Evolutionary conservation across 1,140 invertebrate species (phyloP), one percentile per base, ranked within the genome.

Genomic region (Aphidius gifuensis): DNA sequence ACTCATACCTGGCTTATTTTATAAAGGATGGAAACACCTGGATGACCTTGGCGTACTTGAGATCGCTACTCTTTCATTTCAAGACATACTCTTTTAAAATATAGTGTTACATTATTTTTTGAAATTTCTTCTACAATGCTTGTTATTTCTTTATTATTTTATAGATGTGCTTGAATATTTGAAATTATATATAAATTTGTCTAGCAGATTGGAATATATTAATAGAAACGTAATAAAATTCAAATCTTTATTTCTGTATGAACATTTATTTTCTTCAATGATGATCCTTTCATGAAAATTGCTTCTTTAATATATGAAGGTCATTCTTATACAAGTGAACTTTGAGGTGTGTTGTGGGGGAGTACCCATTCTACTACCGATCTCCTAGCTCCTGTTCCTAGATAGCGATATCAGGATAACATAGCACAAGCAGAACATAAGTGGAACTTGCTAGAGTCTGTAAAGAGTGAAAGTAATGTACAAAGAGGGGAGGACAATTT

Each of bases 11-110:
- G 16, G 16, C 16, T 16, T 16, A 16, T 16, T 16, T 16, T 16
- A 16, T 16, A 16, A 16, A 16, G 1, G 16, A 0, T 80, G 88
- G n/a, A 85, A 83, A 83, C 82, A 68, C 92, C 92, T 50, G 94
- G 80, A 84, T 7, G 93, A 96, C 82, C 74, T 96, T 0, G 72
- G 90, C 3, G 76, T 86, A 50, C 92, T 93, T 7, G 78, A 88
- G 32, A 82, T 86, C 66, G 89, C 92, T 16, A 83, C 86, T 68
- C 96, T 95, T 80, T 94, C 94, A 9, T 91, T 95, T 73, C 90
- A 91, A 79, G 88, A 93, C 82, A 84, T 93, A 7, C 90, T 91
- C 71, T 40, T 60, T 16, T 53, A 44, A 44, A 44, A 16, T 43
- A 43, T 16, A 21, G 44, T 11, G 8, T 38, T 53, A 40, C 2